Conservation (phyloP, 2,113 vertebrate genomes). For the Osmerus mordax region DNA sequence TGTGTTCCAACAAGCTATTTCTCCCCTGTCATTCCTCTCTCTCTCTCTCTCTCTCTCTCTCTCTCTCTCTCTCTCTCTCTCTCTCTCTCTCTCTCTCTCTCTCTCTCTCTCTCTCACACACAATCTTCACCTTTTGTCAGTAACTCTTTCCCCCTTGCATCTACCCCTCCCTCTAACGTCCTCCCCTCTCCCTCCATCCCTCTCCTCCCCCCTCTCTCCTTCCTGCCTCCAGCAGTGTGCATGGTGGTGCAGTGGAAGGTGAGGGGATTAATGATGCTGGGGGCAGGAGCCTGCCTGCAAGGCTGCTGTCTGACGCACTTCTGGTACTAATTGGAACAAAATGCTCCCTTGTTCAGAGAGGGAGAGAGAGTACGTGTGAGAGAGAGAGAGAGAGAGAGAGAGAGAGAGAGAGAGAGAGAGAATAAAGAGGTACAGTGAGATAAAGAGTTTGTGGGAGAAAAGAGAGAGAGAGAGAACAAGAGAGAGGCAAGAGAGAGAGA, state of each 20-base stretch:
- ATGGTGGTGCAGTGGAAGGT: constrained; percentile 55
- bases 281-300: constrained; percentile 34
- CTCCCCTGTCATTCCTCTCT: not conserved
- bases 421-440: not conserved
- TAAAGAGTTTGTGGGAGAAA: not conserved
- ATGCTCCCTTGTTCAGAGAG: constrained; percentile 48
- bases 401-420: constrained; percentile 28
- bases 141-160: not conserved
- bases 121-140: not conserved
- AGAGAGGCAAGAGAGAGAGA: not conserved
- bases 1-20: not conserved
- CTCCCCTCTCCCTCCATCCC: constrained; percentile 7
- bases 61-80: not conserved
- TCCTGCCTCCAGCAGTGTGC: constrained; percentile 42
- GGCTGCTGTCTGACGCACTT: constrained; percentile 51
- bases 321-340: constrained; percentile 70
- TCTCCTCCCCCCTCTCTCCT: constrained; percentile 2
- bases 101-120: not conserved
- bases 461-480: constrained; percentile 28
- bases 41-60: too few species aligned
- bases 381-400: not conserved
- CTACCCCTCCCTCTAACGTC: not conserved
- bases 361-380: not conserved
- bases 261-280: constrained; percentile 53
- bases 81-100: not conserved